Evolutionary conservation across 2,797 vertebrate species (phyloP), one percentile per base, ranked within the genome.

Genomic region (Mus spretus): DNA sequence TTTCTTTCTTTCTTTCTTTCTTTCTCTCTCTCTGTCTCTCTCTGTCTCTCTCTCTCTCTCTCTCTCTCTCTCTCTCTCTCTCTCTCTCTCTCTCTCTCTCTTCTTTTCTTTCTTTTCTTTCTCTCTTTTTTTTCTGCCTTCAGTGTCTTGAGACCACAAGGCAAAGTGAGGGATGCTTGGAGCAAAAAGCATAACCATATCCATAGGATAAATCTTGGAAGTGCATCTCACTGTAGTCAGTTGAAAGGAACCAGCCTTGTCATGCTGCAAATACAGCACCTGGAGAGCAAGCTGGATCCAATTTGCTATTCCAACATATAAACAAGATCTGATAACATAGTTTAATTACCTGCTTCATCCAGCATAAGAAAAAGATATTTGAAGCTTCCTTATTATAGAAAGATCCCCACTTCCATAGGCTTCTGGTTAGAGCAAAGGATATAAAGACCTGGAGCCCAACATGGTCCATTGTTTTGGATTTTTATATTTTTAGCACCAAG

Each of bases 261-360:
- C n/a, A 47, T 59, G 44, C 28, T 28, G 85, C 79, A 91, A 93
- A 95, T 82, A 85, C 50, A 92, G 77, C 74, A 87, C n/a, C 65
- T 88, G 50, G 88, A 96, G 81, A 79, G 84, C 22, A 95, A 84
- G 80, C 40, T 37, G 37, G 61, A 92, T 84, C 97, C 95, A 91
- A 96, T 94, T 93, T 95, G 92, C 87, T 90, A 85, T 78, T 40
- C 78, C 6, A 53, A 61, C 94, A 55, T 57, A 80, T 57, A 79
- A 91, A 89, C 10, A 87, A 88, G 77, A 94, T 87, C 89, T 81
- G 77, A 89, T 93, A 96, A 84, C 84, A 84, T 91, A 92, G 94
- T 96, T 96, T 95, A 97, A 94, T 97, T 90, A 97, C 91, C 84
- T 95, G 89, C 78, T 65, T 96, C 93, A 96, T 70, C 92, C 87